A percentile compares a stretch with the other conserved stretches of the same genome.
Conservation (phyloP, 2,113 vertebrate genomes). For the Pelusios castaneus region DNA sequence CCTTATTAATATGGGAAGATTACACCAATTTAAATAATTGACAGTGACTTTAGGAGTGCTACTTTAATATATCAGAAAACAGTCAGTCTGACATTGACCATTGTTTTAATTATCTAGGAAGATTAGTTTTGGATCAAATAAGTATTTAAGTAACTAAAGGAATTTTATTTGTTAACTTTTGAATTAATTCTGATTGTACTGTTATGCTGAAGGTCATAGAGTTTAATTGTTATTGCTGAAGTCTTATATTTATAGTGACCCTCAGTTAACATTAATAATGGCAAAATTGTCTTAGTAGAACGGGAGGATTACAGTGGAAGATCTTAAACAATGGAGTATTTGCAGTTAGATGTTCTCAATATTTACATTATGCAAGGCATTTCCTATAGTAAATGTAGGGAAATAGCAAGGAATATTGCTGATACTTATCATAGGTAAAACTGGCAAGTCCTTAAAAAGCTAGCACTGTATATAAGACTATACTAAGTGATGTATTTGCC, state of each 20-base stretch:
- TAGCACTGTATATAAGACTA: neutral
- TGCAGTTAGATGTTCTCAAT: conserved; percentile 42
- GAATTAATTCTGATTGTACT: conserved; percentile 49
- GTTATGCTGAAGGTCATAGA: conserved; percentile 49
- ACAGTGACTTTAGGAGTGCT: neutral
- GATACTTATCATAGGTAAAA: neutral
- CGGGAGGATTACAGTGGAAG: conserved; percentile 4
- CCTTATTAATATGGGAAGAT: conserved; percentile 32
- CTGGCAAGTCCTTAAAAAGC: neutral
- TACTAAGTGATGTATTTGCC: neutral
- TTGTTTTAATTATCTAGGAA: conserved; percentile 10
- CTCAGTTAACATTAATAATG: conserved; percentile 52
- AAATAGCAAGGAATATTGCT: neutral
- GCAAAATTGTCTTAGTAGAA: conserved; percentile 46
- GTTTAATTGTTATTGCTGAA: conserved; percentile 69
- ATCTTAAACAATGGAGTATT: conserved; percentile 45
- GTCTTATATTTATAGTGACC: conserved; percentile 46
- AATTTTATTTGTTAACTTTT: conserved; percentile 39
- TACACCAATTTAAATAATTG: conserved; percentile 5
- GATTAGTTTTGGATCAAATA: conserved; percentile 18
- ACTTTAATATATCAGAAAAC: neutral
- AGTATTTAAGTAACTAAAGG: conserved; percentile 40
- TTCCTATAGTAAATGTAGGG: conserved; percentile 29
- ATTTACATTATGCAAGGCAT: conserved; percentile 56
- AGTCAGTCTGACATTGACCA: neutral